Percentiles rank a stretch among this genome's conserved stretches.
Evolutionary conservation across 2,797 vertebrate genomes (phyloP).

Genomic region (Coracias cyanogaster): DNA sequence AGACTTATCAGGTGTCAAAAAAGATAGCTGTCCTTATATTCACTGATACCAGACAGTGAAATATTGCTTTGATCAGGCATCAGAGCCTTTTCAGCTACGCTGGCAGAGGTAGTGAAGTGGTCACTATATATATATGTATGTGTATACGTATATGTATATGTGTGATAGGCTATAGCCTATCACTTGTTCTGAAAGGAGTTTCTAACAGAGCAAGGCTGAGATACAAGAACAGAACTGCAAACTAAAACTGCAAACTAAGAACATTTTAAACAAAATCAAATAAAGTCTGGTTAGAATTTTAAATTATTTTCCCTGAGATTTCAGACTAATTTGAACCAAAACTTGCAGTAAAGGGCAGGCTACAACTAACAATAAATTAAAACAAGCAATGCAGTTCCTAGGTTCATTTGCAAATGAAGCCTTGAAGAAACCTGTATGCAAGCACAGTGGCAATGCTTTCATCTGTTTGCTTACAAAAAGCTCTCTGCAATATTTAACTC

Average conservation of each 20-base stretch:
- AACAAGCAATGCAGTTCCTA: not conserved
- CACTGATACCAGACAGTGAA: not conserved
- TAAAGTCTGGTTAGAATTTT: not conserved
- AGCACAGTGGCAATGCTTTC: not conserved
- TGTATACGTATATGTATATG: no score
- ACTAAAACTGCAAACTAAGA: not conserved
- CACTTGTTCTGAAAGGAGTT: not conserved
- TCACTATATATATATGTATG: not conserved
- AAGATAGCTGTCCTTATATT: not conserved
- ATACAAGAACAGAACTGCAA: not conserved
- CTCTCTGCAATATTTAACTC: conserved; percentile 22
- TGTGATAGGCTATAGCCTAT: not conserved
- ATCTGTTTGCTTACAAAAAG: not conserved
- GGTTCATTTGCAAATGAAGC: not conserved
- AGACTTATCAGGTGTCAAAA: not conserved
- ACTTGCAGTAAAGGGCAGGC: not conserved
- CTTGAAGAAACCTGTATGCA: not conserved
- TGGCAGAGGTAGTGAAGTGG: not conserved
- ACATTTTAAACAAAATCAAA: not conserved
- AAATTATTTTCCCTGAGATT: not conserved
- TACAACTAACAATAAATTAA: not conserved
- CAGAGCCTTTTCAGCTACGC: not conserved
- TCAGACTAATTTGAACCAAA: not conserved
- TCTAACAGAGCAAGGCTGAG: not conserved
- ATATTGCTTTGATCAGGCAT: not conserved